Evolutionary conservation across 2,797 vertebrate genomes (phyloP), one percentile per base, ranked within the genome.

Genomic region (Oryzias sinensis): DNA sequence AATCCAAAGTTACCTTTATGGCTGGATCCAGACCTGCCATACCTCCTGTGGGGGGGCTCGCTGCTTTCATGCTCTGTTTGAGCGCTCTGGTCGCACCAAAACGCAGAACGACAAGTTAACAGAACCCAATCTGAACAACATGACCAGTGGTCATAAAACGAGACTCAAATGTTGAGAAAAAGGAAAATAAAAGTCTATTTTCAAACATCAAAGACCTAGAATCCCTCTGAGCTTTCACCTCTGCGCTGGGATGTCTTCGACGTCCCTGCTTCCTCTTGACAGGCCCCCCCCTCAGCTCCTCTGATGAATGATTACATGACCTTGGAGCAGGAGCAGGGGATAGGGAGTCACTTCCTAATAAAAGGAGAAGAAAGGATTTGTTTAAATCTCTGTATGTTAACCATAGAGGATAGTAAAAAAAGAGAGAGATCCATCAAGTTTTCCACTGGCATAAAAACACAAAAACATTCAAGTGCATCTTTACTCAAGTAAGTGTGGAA

Each of bases 291-390:
- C 80, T 80, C 65, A 93, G 68, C 59, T 97, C 95, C 44, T 92
- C 92, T n/a, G 87, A 74, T 0, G 88, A 91, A 60, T 92, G 87
- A 24, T 91, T 93, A 50, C 77, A 91, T 0, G 88, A 81, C 74
- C 80, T 93, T 16, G 71, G 69, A 65, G 85, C 83, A 70, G 91
- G 85, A 49, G 70, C 61, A 4, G 88, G 80, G 20, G 86, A 72
- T 45, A 91, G 74, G 0, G 91, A 87, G 76, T 97, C 95, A 63
- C 93, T 97, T 62, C 93, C 97, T 98, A 4, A 5, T 14, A 53
- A 43, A 43, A 14, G 13, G 4, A 48, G 17, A 50, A 4, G 14
- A 52, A 55, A 14, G 1, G 11, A 37, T 29, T 6, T 17, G 2
- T 17, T 5, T 9, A 43, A 4, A 43, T 42, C 13, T 43, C 42